Conservation (phyloP, 2,113 vertebrate genomes). For the Regulus satrapa region DNA sequence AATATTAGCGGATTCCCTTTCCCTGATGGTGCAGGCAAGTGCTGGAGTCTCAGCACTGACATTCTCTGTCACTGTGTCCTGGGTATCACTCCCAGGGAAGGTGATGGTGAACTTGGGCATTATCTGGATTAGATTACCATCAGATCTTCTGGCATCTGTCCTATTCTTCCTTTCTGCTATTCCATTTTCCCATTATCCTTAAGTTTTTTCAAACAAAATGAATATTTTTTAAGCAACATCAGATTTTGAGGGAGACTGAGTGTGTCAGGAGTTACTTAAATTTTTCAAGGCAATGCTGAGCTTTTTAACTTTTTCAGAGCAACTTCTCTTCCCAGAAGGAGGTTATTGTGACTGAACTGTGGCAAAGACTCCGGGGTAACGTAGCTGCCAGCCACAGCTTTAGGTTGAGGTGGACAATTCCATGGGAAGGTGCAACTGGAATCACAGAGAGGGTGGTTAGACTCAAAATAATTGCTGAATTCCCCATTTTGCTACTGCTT, state of each 20-base stretch:
- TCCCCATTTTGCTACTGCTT: neutral
- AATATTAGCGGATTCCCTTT: slow-evolving; percentile 64
- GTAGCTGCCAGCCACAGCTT: neutral
- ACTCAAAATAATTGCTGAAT: neutral
- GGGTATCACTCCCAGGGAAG: neutral
- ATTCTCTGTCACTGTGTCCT: slow-evolving; percentile 21
- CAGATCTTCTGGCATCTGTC: neutral
- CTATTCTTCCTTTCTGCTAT: neutral
- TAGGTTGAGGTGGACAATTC: neutral
- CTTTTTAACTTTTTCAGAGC: neutral
- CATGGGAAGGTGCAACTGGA: neutral
- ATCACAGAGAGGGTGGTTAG: neutral
- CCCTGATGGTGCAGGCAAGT: neutral
- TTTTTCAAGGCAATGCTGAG: neutral
- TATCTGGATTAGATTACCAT: slow-evolving; percentile 31
- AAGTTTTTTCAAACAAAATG: neutral
- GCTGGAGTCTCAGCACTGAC: neutral
- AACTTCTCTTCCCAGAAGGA: neutral
- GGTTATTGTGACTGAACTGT: neutral
- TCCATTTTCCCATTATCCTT: neutral
- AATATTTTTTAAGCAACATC: neutral
- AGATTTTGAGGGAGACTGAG: neutral
- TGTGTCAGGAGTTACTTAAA: neutral
- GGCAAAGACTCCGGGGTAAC: neutral
- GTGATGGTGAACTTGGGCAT: neutral